These are phyloP conservation scores for Uloborus diversus DNA, from an alignment of 1,140 invertebrate species.

Conservation along the genomic window DNA sequence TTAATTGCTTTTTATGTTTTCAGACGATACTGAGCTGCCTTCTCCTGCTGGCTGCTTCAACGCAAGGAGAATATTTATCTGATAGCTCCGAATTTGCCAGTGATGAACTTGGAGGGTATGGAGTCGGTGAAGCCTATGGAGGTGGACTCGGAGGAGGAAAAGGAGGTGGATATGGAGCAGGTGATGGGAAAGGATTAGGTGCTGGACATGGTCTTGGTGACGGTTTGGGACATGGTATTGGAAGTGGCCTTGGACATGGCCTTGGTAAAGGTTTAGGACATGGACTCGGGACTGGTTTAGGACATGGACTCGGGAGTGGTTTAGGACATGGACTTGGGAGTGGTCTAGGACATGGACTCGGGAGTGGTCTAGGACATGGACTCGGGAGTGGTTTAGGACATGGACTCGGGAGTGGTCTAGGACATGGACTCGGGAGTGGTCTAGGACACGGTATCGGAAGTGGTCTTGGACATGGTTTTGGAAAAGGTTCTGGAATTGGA, in stretches of 20 bases:
- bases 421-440: background rate
- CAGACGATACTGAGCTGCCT: slow-evolving; percentile 3
- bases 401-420: background rate
- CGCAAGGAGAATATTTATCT: slow-evolving; percentile 1
- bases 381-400: background rate
- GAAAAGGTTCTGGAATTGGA: background rate
- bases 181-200: background rate
- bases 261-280: background rate
- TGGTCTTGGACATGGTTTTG: slow-evolving; percentile 3
- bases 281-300: background rate
- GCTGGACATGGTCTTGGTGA: background rate
- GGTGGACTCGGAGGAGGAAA: slow-evolving; percentile 1
- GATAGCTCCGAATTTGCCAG: slow-evolving; percentile 12
- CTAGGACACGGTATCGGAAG: slow-evolving; percentile 1
- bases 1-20: background rate
- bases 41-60: slow-evolving; percentile 7
- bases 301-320: slow-evolving; percentile 12
- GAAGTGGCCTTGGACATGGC: background rate
- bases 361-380: background rate
- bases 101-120: slow-evolving; percentile 17
- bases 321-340: slow-evolving; percentile 8
- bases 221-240: background rate
- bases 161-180: slow-evolving; percentile 20
- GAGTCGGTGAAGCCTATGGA: slow-evolving; percentile 18
- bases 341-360: slow-evolving; percentile 1